Base-by-base conservation (phyloP, 1,140 invertebrate genomes). In the Temnothorax curvispinosus region DNA sequence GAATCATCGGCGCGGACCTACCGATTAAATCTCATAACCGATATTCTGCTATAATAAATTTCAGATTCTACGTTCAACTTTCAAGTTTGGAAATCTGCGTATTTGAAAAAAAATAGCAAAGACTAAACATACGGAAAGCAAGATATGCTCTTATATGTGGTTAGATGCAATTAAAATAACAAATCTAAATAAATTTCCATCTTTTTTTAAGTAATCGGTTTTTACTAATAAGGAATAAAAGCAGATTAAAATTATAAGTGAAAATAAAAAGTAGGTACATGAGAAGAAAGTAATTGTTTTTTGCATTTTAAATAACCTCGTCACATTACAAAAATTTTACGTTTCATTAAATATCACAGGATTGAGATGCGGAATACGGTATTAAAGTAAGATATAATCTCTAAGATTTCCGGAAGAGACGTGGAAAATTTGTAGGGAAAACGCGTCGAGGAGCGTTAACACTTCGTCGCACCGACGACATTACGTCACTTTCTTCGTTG, bases 401-500 rank as follows among this genome's bases (percentile, higher is more conserved):
- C 2, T 50, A 38, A 62, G 62, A 81, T 58, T 32, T 67, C 50
- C 50, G 50, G 21, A 67, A 67, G 35, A 69, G 64, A 41, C 50
- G 58, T 35, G 47, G 47, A 44, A 81, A 38, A 71, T 71, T 81
- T 69, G 27, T 71, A 81, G 35, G 54, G 60, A 32, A 76, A 62
- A 77, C 50, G 69, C 54, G 85, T 77, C 47, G 85, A 62, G 77
- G 71, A 90, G 74, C 69, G 88, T 90, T 90, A 89, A 89, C 88
- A 89, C 69, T 82, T 89, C 67, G 85, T 78, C 85, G 85, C 74
- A 80, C 72, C 85, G 85, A 75, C 74, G 76, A 47, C 50, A 86
- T 78, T 90, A 74, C 85, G 85, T 90, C 88, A 89, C 85, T 84
- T 90, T 69, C 87, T 91, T 78, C 52, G 87, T 56, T 82, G 81